Conservation (phyloP, 2,113 vertebrate genomes). For the Hypanus sabinus region DNA sequence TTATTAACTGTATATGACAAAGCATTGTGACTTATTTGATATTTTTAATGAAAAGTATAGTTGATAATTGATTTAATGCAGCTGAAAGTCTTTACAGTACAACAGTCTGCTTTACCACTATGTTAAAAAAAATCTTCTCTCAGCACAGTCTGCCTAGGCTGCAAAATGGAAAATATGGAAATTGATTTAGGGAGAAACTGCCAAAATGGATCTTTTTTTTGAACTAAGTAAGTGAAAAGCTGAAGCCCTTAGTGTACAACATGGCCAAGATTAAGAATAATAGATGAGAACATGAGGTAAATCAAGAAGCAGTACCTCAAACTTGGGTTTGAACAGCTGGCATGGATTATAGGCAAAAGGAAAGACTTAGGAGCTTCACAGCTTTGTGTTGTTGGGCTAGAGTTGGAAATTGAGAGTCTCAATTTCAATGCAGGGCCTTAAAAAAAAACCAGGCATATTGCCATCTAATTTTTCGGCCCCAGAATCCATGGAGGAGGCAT, state of each 20-base stretch:
- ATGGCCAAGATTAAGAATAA: not conserved
- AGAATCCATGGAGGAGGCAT: not conserved
- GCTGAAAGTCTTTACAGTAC: not conserved
- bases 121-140: not conserved
- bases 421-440: not conserved
- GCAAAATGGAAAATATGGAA: constrained; percentile 19
- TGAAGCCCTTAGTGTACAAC: not conserved
- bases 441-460: not conserved
- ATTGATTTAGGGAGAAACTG: constrained; percentile 21
- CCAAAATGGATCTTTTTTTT: not conserved
- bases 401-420: not conserved
- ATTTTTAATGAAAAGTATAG: not conserved
- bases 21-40: not conserved
- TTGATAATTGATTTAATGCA: not conserved
- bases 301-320: not conserved
- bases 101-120: not conserved
- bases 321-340: not conserved
- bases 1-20: not conserved
- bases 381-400: not conserved
- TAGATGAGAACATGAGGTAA: not conserved
- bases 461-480: not conserved
- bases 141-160: not conserved
- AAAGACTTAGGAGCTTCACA: not conserved
- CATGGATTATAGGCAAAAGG: not conserved
- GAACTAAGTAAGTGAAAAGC: not conserved